phyloP scores from a whole-genome alignment of 2,113 vertebrate genomes.

The Turnix velox region DNA sequence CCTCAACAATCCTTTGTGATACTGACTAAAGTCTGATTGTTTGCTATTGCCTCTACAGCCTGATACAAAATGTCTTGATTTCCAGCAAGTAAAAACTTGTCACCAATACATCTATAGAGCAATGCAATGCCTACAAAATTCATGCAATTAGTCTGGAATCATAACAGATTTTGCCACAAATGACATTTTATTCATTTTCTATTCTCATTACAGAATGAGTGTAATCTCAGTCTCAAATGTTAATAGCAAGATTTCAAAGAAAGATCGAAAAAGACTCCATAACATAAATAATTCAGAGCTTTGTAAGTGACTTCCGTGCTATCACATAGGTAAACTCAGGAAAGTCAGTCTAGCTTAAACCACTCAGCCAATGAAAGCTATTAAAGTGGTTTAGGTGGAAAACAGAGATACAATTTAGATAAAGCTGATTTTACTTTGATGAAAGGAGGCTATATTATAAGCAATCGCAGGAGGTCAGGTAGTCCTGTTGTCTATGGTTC shows the following conservation, averaged over 20 bases:
- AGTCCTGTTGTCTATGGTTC: not conserved
- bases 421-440: not conserved
- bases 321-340: not conserved
- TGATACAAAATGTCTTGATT: not conserved
- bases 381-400: not conserved
- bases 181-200: not conserved
- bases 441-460: not conserved
- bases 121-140: not conserved
- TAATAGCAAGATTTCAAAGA: not conserved
- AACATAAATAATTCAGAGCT: not conserved
- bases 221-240: not conserved
- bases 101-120: not conserved
- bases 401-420: conserved; percentile 8
- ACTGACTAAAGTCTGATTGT: not conserved
- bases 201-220: not conserved
- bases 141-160: not conserved
- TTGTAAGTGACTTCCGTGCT: not conserved
- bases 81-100: not conserved
- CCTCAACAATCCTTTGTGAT: not conserved
- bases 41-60: not conserved
- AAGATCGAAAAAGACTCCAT: not conserved
- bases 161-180: not conserved
- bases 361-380: not conserved
- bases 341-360: not conserved
- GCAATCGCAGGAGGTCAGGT: not conserved